Base-by-base conservation (phyloP, 1,140 invertebrate genomes). In the Rhizoglyphus robini region DNA sequence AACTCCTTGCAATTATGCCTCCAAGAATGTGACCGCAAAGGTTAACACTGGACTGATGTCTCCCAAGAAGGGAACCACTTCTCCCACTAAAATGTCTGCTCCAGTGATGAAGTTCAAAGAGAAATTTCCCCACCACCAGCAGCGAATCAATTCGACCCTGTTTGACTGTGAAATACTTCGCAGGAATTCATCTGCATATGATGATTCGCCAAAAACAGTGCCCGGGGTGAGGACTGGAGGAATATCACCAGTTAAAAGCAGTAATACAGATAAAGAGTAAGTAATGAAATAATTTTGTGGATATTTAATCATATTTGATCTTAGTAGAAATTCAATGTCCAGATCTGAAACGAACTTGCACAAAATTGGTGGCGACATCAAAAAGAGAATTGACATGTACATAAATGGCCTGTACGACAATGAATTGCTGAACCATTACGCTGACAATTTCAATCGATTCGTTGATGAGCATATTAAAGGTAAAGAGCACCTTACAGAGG, bases 81-180 rank as follows among this genome's bases (percentile, higher is more conserved):
- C 41, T 27, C 54, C 41, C 15, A n/a, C 25, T 2, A 66, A 67
- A 54, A n/a, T 41, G 15, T 23, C 31, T 4, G 58, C 60, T 13
- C 68, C 68, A 4, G 64, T 71, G 20, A 70, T 71, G 49, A 71
- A 71, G 47, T 71, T 71, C 49, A 71, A 71, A 49, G 70, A 71
- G 20, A 68, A 67, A 38, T 71, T 71, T 65, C 70, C 70, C 1
- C 68, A 71, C 51, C 69, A 67, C 38, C 58, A 60, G 13, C 30
- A n/a, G 15, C 47, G 13, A 36, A 38, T 58, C 67, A 23, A 58
- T 31, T 25, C 54, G n/a, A 51, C 34, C 29, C 31, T 23, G 36
- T 36, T 67, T 20, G 27, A 51, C 8, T 15, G 5, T 3, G 54
- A 65, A 36, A 46, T 68, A 1, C 29, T 66, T 13, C 18, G 46